phyloP scores from a whole-genome alignment of 2,888 invertebrate species.

The Euproctis similis region DNA sequence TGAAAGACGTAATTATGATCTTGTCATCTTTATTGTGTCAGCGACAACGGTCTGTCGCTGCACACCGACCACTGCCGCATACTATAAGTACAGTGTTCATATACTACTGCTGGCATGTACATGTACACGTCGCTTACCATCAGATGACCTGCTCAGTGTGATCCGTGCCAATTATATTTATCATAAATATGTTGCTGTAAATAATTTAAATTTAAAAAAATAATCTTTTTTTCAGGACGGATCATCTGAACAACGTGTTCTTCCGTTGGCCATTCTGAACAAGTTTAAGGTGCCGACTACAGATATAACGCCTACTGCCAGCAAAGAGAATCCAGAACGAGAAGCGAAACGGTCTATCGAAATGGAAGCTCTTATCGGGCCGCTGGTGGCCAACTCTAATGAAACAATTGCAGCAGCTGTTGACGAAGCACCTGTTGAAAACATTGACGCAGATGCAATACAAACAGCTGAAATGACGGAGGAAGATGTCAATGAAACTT shows the following conservation, averaged over 20 bases:
- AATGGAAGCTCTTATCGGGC: conserved; percentile 53
- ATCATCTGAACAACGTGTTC: conserved; percentile 38
- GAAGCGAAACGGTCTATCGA: conserved; percentile 62
- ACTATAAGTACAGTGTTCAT: too few species aligned
- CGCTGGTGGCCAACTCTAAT: conserved; percentile 25
- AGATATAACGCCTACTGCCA: conserved; percentile 26
- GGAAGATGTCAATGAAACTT: conserved; percentile 3
- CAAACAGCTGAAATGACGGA: conserved; percentile 1
- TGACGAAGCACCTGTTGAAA: background rate
- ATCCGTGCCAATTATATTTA: too few species aligned
- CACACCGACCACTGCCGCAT: too few species aligned
- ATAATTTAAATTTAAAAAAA: background rate
- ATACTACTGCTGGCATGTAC: too few species aligned
- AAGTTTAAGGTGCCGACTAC: conserved; percentile 33
- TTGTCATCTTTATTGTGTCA: too few species aligned
- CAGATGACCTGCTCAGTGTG: too few species aligned
- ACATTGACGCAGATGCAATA: background rate
- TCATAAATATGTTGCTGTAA: background rate
- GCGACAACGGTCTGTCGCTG: too few species aligned
- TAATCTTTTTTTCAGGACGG: conserved; percentile 44
- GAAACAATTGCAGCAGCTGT: background rate
- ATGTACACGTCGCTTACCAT: too few species aligned
- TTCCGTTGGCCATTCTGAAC: conserved; percentile 53
- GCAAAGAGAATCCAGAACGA: conserved; percentile 42
- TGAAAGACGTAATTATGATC: too few species aligned